These are phyloP conservation scores for Acrocephalus arundinaceus DNA, from an alignment of 2,113 vertebrate species.

Conservation along the genomic window DNA sequence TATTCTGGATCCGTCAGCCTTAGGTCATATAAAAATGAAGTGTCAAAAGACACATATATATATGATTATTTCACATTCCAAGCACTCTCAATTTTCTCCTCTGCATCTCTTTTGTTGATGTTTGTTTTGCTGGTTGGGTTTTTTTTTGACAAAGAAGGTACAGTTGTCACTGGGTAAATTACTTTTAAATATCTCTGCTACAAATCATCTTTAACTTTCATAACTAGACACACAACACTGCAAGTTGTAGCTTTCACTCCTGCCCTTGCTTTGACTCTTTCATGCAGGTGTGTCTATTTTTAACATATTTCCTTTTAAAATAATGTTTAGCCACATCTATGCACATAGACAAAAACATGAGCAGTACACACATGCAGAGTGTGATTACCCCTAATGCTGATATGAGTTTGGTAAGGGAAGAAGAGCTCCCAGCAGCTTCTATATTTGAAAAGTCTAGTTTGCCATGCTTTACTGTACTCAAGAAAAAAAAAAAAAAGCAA, in stretches of 20 bases:
- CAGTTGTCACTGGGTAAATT: neutral
- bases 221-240: neutral
- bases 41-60: conserved; percentile 17
- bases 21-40: conserved; percentile 54
- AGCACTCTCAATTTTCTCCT: neutral
- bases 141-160: neutral
- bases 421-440: neutral
- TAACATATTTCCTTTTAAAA: neutral
- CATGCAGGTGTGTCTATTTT: neutral
- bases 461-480: neutral
- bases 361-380: neutral
- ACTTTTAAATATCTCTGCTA: neutral
- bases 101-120: neutral
- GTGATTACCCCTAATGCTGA: neutral
- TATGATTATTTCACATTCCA: conserved; percentile 23
- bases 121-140: neutral
- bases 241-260: neutral
- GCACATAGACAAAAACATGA: neutral
- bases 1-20: conserved; percentile 44
- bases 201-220: neutral
- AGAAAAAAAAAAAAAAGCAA: neutral
- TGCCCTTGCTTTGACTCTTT: neutral
- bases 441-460: rapidly evolving
- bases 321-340: neutral
- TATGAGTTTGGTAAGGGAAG: neutral